A percentile compares a stretch with the other conserved stretches of the same genome.
These are phyloP conservation scores for Scelioninae gen. 1 DNA, from an alignment of 2,888 invertebrate species.

Conservation along the genomic window DNA sequence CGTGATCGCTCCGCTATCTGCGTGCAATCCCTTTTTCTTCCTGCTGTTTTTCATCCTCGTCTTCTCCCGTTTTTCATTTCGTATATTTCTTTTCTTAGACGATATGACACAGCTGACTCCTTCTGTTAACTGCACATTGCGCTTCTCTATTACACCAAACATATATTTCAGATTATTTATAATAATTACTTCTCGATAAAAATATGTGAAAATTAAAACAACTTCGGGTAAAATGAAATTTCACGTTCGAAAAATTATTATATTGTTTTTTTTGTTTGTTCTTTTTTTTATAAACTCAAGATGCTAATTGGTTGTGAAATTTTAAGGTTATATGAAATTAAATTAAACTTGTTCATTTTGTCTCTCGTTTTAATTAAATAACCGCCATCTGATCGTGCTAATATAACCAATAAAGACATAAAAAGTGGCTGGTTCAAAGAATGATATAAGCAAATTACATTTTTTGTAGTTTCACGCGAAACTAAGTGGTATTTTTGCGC, in stretches of 20 bases:
- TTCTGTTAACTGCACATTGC: constrained; percentile 19
- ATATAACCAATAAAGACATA: not conserved
- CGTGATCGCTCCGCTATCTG: constrained; percentile 73
- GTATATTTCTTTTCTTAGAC: constrained; percentile 24
- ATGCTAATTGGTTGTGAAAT: no score
- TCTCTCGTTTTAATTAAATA: no score
- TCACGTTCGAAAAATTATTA: no score
- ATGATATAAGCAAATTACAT: constrained; percentile 30
- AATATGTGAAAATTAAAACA: no score
- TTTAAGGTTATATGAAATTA: no score
- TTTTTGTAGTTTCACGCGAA: constrained; percentile 44
- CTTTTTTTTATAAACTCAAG: no score
- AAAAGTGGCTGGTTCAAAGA: not conserved
- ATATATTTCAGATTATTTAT: constrained; percentile 22
- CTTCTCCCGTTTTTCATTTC: constrained; percentile 47
- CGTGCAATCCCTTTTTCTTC: constrained; percentile 61
- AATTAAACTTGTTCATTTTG: no score
- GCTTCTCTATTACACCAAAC: no score
- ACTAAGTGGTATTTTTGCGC: constrained; percentile 44
- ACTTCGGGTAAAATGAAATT: no score
- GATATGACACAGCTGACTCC: constrained; percentile 62
- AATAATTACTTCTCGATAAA: not conserved
- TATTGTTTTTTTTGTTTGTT: no score
- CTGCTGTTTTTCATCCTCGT: constrained; percentile 45
- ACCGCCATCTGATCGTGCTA: no score